Evolutionary conservation across 2,797 vertebrate species (phyloP).

Genomic region (Phaenicophaeus curvirostris): DNA sequence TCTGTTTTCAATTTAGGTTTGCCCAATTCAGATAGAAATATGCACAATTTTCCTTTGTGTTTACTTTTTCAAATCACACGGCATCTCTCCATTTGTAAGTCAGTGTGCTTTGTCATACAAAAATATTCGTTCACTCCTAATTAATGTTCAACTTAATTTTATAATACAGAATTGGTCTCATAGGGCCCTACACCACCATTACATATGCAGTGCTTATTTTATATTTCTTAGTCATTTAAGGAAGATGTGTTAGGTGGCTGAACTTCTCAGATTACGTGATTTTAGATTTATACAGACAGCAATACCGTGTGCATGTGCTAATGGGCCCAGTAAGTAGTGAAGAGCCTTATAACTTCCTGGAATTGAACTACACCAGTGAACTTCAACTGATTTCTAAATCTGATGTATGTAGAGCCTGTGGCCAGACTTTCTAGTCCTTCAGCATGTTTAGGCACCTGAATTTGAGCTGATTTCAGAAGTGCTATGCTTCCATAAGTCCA

Average conservation of each 20-base stretch:
- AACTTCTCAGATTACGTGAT: not conserved
- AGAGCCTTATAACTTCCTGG: not conserved
- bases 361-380: not conserved
- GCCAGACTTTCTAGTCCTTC: not conserved
- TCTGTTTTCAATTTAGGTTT: constrained; percentile 69
- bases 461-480: not conserved
- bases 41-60: constrained; percentile 42
- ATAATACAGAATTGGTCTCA: constrained; percentile 65
- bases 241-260: not conserved
- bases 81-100: constrained; percentile 42
- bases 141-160: constrained; percentile 67
- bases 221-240: constrained; percentile 34
- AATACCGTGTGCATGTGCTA: not conserved
- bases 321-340: not conserved
- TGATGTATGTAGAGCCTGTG: not conserved
- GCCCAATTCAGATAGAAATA: constrained; percentile 66
- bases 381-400: not conserved
- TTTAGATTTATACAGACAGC: not conserved
- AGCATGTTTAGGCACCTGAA: not conserved
- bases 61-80: constrained; percentile 56
- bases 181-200: constrained; percentile 4
- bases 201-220: constrained; percentile 42
- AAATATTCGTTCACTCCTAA: constrained; percentile 58
- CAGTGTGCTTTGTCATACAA: constrained; percentile 54
- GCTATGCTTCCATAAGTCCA: not conserved